Percentiles rank a stretch among this genome's conserved stretches.
Conservation (phyloP, 2,797 vertebrate species). For the Microtus californicus region DNA sequence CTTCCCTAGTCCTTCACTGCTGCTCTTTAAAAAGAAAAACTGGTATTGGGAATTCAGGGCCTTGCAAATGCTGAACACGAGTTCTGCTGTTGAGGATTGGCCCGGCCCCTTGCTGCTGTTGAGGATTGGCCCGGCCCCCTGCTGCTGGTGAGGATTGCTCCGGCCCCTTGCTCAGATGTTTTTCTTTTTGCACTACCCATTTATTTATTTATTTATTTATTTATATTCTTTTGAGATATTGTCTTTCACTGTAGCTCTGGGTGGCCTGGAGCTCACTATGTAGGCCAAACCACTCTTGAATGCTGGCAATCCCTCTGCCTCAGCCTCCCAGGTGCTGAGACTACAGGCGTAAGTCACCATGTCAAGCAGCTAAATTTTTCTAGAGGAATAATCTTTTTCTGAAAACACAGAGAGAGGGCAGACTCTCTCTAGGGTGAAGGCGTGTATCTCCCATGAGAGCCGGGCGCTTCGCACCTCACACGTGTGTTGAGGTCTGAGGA, state of each 20-base stretch:
- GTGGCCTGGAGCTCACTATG: not conserved
- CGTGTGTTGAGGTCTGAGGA: slow-evolving; percentile 2
- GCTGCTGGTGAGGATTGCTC: not conserved
- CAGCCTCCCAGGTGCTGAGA: not conserved
- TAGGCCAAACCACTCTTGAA: not conserved
- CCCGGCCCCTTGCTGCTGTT: not conserved
- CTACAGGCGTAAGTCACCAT: too few relatives aligned
- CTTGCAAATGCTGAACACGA: not conserved
- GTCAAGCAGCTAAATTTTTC: not conserved
- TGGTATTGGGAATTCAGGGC: not conserved
- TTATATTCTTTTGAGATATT: not conserved
- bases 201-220: not conserved
- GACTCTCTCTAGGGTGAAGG: not conserved
- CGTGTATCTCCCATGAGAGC: not conserved
- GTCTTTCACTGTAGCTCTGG: not conserved
- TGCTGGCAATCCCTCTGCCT: not conserved
- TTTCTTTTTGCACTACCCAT: too few relatives aligned
- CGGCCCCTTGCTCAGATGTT: not conserved
- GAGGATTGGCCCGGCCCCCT: not conserved
- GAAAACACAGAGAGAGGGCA: not conserved
- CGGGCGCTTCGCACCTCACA: not conserved
- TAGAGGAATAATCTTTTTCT: slow-evolving; percentile 21
- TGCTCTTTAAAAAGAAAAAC: not conserved
- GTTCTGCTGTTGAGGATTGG: not conserved
- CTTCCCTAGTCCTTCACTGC: too few relatives aligned